Evolutionary conservation across 2,888 invertebrate genomes (phyloP), one percentile per base, ranked within the genome.

Genomic region (Oscheius sp.): DNA sequence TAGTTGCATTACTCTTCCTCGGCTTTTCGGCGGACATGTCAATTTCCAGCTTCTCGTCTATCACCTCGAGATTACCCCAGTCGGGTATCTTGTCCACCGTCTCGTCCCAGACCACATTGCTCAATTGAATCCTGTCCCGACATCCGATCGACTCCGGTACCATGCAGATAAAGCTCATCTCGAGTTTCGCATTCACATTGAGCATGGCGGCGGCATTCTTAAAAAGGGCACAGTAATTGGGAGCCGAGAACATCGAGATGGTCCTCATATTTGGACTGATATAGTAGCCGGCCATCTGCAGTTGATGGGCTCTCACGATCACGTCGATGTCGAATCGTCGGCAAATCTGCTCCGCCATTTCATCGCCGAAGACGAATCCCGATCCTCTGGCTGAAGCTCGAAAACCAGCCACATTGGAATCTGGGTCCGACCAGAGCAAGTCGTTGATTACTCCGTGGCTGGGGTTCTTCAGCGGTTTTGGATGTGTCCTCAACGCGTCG

Each of bases 381-480:
- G 78, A 78, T 6, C 84, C 84, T n/a, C 84, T 78, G 1, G 73
- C 56, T 56, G 82, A 82, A 13, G 73, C 75, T 21, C 78, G 69
- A 79, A 81, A 84, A 46, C 81, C 82, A 52, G 69, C 69, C 16
- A 83, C 78, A 9, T 75, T 68, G 23, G 69, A 59, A 64, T 81
- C 81, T 12, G 81, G 81, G 46, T 81, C 81, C 12, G 79, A 78
- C 84, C 84, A 84, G 7, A 84, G 76, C 78, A 84, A 79, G 71
- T 84, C 84, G 72, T 84, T 84, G 55, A 83, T 74, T 35, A 83
- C 70, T 21, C 84, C 84, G 45, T 78, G 73, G 53, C 70, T 77
- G 21, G 78, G 78, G 43, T 77, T 77, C 1, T 75, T 70, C 43
- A 79, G 74, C 6, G 79, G 79, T 69, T 79, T 79, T 35, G 61